These are phyloP conservation scores for Drosophila hydei DNA, from an alignment of 1,140 invertebrate species.

Conservation along the genomic window DNA sequence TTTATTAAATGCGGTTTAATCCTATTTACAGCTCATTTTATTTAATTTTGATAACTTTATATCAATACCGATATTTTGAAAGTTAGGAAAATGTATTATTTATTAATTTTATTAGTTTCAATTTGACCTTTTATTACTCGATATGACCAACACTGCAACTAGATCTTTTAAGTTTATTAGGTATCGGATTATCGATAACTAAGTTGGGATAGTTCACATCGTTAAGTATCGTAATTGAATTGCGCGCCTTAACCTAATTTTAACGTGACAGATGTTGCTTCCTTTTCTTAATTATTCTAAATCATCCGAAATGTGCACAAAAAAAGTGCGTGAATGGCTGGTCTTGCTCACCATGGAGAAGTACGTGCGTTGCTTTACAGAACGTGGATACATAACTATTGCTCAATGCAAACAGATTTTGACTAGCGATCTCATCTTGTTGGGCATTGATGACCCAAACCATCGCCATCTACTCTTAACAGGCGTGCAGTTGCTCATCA, in stretches of 20 bases:
- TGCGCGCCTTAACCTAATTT: constrained; percentile 64
- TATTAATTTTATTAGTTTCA: too few species aligned
- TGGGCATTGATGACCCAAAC: constrained; percentile 41
- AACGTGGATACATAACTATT: constrained; percentile 43
- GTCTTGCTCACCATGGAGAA: constrained; percentile 58
- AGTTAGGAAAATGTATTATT: too few species aligned
- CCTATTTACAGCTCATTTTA: too few species aligned
- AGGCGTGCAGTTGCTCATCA: constrained; percentile 48
- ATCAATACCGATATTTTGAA: too few species aligned
- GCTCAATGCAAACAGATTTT: constrained; percentile 45
- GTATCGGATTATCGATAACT: neutral
- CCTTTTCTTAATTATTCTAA: neutral
- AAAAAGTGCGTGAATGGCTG: constrained; percentile 55
- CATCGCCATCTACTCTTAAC: constrained; percentile 44
- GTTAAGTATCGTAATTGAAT: constrained; percentile 12
- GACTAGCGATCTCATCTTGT: constrained; percentile 39
- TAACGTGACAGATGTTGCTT: neutral
- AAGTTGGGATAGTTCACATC: neutral
- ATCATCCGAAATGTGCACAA: constrained; percentile 23
- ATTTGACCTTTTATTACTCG: too few species aligned
- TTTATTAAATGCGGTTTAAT: too few species aligned
- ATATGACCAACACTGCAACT: neutral
- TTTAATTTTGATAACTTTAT: too few species aligned
- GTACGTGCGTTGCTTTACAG: constrained; percentile 33
- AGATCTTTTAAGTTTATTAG: neutral